Base-by-base conservation (phyloP, 1,140 invertebrate species). In the Penaeus indicus region DNA sequence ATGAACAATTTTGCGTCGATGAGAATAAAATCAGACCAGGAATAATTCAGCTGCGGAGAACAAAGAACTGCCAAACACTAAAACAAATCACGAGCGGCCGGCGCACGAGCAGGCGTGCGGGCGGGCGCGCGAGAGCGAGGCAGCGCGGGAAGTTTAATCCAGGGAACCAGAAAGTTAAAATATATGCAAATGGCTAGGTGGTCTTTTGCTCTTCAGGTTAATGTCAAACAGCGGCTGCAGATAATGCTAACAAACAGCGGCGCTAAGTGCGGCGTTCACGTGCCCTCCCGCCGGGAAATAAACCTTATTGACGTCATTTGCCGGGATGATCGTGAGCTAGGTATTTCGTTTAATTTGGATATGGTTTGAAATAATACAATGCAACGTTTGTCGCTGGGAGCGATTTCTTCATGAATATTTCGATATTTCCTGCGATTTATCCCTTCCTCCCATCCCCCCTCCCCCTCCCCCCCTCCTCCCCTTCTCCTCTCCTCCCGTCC, bases 121-220 rank as follows among this genome's bases (percentile, higher is more conserved):
- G 38, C 81, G 18, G 62, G 38, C 60, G 38, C 81, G 38, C 25
- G 19, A 18, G 81, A 21, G 62, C n/a, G 60, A 62, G 21, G 60
- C 27, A 7, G n/a, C 61, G 27, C 21, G 81, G 81, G 81, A 83
- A 83, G 81, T 83, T 83, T 83, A 83, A 83, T 83, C 64, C 81
- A 64, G 81, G 81, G 27, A 16, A 64, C 25, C 81, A 83, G 61
- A 83, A 83, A 83, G 81, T 83, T 83, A 32, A 62, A 83, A 83
- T 83, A 64, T 62, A 83, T 83, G 81, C 81, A 83, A 83, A 83
- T 83, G 81, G 81, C 62, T 83, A 32, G n/a, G 18, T 38, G 81
- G 81, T 83, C 61, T 83, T 83, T 83, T 83, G 81, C 81, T 83
- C 81, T 83, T 83, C 81, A 62, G 81, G 81, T 83, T 83, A 83